A percentile compares a stretch with the other conserved stretches of the same genome.
These are phyloP conservation scores for Trissonchulus latispiculum DNA, from an alignment of 2,888 invertebrate species.

Conservation along the genomic window DNA sequence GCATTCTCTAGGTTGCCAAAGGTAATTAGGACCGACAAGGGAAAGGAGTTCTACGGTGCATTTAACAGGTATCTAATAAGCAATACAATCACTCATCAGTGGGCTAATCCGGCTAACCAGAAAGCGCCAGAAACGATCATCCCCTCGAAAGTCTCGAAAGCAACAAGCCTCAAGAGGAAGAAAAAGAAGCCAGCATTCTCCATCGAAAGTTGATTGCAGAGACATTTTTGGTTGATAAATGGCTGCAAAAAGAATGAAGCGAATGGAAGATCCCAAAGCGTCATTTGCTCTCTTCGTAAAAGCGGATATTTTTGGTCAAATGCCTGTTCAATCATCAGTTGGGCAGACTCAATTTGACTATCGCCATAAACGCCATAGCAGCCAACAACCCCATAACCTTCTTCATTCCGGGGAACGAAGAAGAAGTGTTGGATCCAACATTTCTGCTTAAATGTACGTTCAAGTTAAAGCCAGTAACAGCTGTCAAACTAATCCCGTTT, in stretches of 20 bases:
- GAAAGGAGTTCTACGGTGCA: background rate
- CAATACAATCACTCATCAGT: background rate
- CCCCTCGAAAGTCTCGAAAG: too few relatives aligned
- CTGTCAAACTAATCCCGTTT: background rate
- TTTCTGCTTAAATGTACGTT: background rate
- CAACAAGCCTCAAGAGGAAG: too few relatives aligned
- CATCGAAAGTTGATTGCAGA: too few relatives aligned
- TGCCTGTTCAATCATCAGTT: background rate
- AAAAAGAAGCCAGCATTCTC: too few relatives aligned
- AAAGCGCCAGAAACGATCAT: too few relatives aligned
- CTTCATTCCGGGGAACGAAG: conserved; percentile 1
- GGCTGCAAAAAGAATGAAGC: too few relatives aligned
- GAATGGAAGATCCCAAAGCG: too few relatives aligned
- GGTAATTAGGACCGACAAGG: background rate
- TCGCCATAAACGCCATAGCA: background rate
- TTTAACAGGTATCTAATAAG: background rate
- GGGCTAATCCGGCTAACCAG: background rate
- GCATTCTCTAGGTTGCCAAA: background rate
- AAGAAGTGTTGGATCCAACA: conserved; percentile 7
- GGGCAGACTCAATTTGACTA: background rate
- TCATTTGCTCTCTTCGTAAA: too few relatives aligned
- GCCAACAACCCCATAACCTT: background rate
- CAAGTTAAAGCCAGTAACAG: background rate
- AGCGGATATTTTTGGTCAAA: too few relatives aligned
- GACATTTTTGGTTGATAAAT: too few relatives aligned